phyloP scores from a whole-genome alignment of 2,797 vertebrate genomes.

The Meriones psammophilus region DNA sequence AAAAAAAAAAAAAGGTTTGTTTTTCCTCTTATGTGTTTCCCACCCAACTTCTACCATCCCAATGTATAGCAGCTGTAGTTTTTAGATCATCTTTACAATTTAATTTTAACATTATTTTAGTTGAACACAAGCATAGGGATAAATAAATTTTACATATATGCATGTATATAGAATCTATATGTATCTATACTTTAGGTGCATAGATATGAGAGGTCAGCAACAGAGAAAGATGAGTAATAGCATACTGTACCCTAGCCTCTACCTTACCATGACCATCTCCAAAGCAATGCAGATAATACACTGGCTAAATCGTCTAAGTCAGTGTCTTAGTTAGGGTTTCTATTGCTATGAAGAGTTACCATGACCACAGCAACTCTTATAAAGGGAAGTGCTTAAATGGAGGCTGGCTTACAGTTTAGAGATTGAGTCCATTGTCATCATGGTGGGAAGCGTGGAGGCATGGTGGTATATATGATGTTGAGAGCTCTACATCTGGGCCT shows the following conservation, averaged over 20 bases:
- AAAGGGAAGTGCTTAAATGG: neutral
- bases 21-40: neutral
- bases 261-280: neutral
- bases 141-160: neutral
- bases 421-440: neutral
- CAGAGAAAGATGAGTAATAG: neutral
- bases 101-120: neutral
- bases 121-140: neutral
- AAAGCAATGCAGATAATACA: neutral
- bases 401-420: neutral
- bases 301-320: neutral
- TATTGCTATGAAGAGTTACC: neutral
- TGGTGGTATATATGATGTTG: neutral
- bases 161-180: neutral
- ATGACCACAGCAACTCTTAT: neutral
- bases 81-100: slow-evolving; percentile 35
- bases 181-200: neutral
- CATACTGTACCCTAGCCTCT: neutral
- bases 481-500: neutral
- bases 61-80: neutral
- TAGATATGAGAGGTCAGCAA: neutral
- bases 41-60: neutral
- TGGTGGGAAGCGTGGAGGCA: neutral
- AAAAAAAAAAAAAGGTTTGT: neutral
- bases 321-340: neutral